Evolutionary conservation across 64 coral and sea anemone species (phyloP), one percentile per base, ranked within the genome.

Genomic region (Actinia equina): DNA sequence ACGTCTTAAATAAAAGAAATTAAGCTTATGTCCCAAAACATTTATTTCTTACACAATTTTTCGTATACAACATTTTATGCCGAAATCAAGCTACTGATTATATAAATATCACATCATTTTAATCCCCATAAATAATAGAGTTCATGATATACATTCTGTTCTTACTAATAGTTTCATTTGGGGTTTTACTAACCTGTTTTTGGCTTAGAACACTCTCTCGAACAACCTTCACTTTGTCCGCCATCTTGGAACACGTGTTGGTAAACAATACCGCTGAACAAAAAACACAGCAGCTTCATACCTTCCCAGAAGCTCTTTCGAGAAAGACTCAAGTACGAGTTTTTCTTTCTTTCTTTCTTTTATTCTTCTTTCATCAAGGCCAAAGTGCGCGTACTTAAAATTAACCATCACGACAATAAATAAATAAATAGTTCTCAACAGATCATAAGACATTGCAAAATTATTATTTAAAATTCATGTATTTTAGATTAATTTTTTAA

Each of bases 181-280:
- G 0, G 44, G 0, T 44, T n/a, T 81, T 81, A n/a, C 49, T 20
- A 0, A 98, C 96, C 96, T 98, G 93, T 85, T 90, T 95, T 86
- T 25, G 89, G 4, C 92, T 89, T 71, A 98, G 61, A 56, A 76
- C 85, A 82, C 96, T 94, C 42, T 98, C 80, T 26, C 96, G 87
- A 17, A 94, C 58, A 23, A 84, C 84, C 80, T 89, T 92, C 14
- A 15, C 54, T 19, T 54, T 76, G 49, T 86, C 74, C 93, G 89
- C 94, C 94, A 97, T 96, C 53, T 88, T 96, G 88, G 60, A 76
- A 90, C 78, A 81, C 78, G 78, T 81, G 78, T 44, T 41, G 12
- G 0, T 30, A 41, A 20, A 52, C 5, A n/a, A 20, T 20, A 81
- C 78, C 78, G 78, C 78, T 81, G 78, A 81, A 44, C 41, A 81